phyloP scores from a whole-genome alignment of 2,797 vertebrate species.

The Tragopan temminckii region DNA sequence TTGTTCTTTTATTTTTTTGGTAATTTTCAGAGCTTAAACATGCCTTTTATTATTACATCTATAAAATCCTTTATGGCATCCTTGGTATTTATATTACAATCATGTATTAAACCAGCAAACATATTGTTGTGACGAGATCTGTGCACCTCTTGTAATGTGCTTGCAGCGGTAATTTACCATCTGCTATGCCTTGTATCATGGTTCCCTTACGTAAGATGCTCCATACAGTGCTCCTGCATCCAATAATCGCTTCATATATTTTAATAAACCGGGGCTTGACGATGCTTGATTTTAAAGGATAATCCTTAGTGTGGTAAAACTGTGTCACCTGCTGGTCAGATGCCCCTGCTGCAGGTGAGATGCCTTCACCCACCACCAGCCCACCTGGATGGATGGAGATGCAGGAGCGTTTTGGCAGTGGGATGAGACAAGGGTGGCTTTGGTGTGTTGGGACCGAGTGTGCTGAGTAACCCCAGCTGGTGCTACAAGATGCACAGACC shows the following conservation, averaged over 20 bases:
- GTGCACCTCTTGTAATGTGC: slow-evolving; percentile 46
- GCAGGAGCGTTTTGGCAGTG: neutral
- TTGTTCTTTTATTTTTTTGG: neutral
- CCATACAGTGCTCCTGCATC: neutral
- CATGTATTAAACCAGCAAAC: slow-evolving; percentile 56
- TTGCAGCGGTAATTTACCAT: slow-evolving; percentile 58
- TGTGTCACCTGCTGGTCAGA: slow-evolving; percentile 52
- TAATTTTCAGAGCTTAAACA: slow-evolving; percentile 30
- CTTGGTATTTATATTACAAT: slow-evolving; percentile 60
- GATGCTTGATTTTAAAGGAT: neutral
- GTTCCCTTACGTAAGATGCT: slow-evolving; percentile 50
- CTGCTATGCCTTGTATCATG: neutral
- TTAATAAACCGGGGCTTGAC: neutral
- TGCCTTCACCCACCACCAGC: neutral
- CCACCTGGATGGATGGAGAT: neutral
- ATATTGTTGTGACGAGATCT: slow-evolving; percentile 53
- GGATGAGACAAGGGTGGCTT: neutral
- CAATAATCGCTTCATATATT: neutral
- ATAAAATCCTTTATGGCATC: slow-evolving; percentile 39
- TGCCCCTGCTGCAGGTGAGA: slow-evolving; percentile 17
- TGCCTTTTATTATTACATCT: slow-evolving; percentile 1
- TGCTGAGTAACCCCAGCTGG: neutral
- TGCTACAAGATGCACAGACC: neutral
- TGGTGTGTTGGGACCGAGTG: rapidly evolving
- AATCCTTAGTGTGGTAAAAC: neutral